Evolutionary conservation across 2,113 vertebrate species (phyloP).

Genomic region (Plecotus auritus): DNA sequence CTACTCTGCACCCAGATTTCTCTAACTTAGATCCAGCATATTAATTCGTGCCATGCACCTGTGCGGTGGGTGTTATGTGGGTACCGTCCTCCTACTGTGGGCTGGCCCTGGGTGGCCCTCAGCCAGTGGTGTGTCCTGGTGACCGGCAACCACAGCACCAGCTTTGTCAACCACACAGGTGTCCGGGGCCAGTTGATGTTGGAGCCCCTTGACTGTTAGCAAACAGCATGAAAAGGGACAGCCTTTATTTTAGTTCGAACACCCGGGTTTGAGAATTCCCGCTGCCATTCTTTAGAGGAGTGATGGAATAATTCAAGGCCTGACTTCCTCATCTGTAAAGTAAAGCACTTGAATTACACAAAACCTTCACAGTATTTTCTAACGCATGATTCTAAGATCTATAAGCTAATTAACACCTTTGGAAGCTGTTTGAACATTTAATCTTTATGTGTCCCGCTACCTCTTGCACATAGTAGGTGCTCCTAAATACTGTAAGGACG

Average conservation of each 20-base stretch:
- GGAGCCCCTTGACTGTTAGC: not conserved
- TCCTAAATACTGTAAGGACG: not conserved
- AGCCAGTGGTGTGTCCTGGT: not conserved
- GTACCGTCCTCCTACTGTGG: fast-evolving
- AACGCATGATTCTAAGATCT: not conserved
- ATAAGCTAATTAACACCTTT: not conserved
- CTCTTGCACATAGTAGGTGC: slow-evolving; percentile 29
- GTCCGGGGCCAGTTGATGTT: not conserved
- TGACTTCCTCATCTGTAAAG: not conserved
- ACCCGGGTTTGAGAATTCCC: not conserved
- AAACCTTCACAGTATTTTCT: not conserved
- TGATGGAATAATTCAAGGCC: not conserved
- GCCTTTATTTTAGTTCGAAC: not conserved
- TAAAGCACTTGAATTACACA: not conserved
- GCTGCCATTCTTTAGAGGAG: not conserved
- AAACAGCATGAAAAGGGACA: not conserved
- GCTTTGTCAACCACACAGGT: not conserved
- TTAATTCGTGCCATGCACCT: not conserved
- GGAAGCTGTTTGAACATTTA: not conserved
- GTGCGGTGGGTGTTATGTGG: fast-evolving
- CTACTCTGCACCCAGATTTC: fast-evolving
- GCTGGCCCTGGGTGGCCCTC: fast-evolving
- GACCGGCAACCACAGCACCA: too few relatives aligned
- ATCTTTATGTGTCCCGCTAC: not conserved
- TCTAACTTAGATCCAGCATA: too few relatives aligned